Evolutionary conservation across 2,888 invertebrate genomes (phyloP).

Genomic region (Esperia sulphurella): DNA sequence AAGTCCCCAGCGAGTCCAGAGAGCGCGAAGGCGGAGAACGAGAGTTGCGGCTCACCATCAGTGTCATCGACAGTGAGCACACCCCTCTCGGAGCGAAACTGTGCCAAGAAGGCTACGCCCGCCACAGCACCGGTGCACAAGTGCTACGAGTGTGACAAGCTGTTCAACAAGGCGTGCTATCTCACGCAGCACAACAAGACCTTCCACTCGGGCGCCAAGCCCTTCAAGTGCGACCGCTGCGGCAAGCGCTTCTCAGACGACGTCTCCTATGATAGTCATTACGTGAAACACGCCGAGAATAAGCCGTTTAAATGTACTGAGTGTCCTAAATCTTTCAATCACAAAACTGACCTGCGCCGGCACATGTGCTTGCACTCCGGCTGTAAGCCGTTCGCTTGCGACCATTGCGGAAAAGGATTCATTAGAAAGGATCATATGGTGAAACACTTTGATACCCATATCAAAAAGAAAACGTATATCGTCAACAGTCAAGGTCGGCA

Average conservation of each 20-base stretch:
- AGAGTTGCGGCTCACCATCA: conserved; percentile 55
- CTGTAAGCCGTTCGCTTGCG: conserved; percentile 89
- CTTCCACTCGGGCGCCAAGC: conserved; percentile 92
- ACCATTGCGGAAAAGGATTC: conserved; percentile 91
- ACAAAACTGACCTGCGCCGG: conserved; percentile 92
- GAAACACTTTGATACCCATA: conserved; percentile 91
- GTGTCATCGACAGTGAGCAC: conserved; percentile 64
- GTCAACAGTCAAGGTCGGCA: conserved; percentile 33
- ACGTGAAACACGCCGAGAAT: conserved; percentile 87
- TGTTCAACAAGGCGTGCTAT: conserved; percentile 92
- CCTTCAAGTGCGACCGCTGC: conserved; percentile 90
- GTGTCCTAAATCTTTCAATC: conserved; percentile 94
- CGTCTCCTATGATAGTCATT: conserved; percentile 85
- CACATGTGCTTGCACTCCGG: conserved; percentile 94
- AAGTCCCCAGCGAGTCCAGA: conserved; percentile 73
- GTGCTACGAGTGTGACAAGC: conserved; percentile 90
- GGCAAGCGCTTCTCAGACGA: conserved; percentile 90
- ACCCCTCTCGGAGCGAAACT: conserved; percentile 65
- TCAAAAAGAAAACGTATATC: conserved; percentile 75
- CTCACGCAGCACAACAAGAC: conserved; percentile 94
- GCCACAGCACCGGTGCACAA: conserved; percentile 69
- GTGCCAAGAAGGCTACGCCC: conserved; percentile 49
- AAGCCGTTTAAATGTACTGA: conserved; percentile 92
- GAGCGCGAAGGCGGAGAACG: conserved; percentile 63
- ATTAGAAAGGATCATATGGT: conserved; percentile 95